phyloP scores from a whole-genome alignment of 2,888 invertebrate species.

The Liposcelis brunnea region DNA sequence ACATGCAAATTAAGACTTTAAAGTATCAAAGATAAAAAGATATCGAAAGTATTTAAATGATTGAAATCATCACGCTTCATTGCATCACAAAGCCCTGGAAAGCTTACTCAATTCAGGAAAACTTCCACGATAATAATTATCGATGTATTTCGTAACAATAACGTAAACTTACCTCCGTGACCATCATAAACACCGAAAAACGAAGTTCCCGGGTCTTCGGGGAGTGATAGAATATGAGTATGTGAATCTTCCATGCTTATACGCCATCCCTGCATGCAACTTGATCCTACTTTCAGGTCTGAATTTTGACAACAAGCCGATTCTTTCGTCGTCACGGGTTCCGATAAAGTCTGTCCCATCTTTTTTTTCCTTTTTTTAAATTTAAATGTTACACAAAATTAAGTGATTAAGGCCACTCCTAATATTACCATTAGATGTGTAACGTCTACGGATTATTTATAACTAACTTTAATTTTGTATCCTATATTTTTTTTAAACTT shows the following conservation, averaged over 20 bases:
- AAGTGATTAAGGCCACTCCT: too few species aligned
- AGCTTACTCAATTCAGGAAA: too few species aligned
- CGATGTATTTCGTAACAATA: too few species aligned
- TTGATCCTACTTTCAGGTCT: constrained; percentile 69
- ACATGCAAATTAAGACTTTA: too few species aligned
- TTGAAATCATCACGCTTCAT: neutral
- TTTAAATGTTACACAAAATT: too few species aligned
- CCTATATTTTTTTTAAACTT: too few species aligned
- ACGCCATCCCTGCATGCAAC: constrained; percentile 99
- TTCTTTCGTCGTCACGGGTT: constrained; percentile 84
- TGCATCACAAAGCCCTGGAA: neutral
- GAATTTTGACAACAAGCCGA: constrained; percentile 63
- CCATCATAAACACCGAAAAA: constrained; percentile 97
- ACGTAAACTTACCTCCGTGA: constrained; percentile 50
- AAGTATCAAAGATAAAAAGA: too few species aligned
- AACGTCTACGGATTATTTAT: too few species aligned
- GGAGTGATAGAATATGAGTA: constrained; percentile 80
- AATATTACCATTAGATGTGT: too few species aligned
- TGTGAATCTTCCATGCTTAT: constrained; percentile 99
- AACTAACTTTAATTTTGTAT: too few species aligned
- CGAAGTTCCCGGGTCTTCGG: constrained; percentile 81
- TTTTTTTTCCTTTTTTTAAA: constrained; percentile 2
- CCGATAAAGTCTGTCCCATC: constrained; percentile 96
- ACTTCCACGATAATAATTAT: too few species aligned
- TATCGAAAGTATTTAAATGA: constrained; percentile 1